Evolutionary conservation across 2,797 vertebrate genomes (phyloP), one percentile per base, ranked within the genome.

Genomic region (Argyrosomus regius): DNA sequence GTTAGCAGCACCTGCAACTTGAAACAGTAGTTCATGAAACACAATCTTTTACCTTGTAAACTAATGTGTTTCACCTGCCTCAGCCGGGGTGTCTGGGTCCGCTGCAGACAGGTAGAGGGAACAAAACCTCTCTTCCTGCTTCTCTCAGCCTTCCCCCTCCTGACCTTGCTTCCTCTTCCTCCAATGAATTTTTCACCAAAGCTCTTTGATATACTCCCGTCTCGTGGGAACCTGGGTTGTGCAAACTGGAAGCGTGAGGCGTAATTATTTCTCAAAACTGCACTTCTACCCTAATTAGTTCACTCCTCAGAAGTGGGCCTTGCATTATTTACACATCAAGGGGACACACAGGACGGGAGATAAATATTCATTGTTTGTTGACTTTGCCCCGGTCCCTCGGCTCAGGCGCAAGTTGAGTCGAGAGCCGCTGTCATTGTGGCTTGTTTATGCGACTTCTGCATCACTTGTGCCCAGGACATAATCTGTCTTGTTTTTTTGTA

Each of bases 261-360:
- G 61, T 92, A 93, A 94, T 96, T 94, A 95, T 94, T 92, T 91
- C 93, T 92, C 88, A 89, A 91, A 93, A 91, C 85, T 76, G 75
- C 83, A 88, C 87, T 92, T 93, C 91, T 89, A 49, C 78, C 87
- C 91, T 94, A 94, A 96, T 94, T 95, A 95, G 91, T 77, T 87
- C 80, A 62, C 89, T 92, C 85, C 82, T 89, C 81, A 89, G 90
- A 93, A 94, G 91, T 92, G 91, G 90, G 90, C 88, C 81, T 74
- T 91, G 93, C 91, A 92, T 93, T 94, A 95, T 96, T 96, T 95
- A 94, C 94, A 96, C 93, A 93, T 95, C 95, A 95, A 95, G 94
- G 89, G 81, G 87, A 92, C 90, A 85, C 80, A 73, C 81, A 28
- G 89, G 89, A 84, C 58, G 74, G 69, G 79, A 89, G 72, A 94